Base-by-base conservation (phyloP, 2,797 vertebrate genomes). In the Taenioides sp. region DNA sequence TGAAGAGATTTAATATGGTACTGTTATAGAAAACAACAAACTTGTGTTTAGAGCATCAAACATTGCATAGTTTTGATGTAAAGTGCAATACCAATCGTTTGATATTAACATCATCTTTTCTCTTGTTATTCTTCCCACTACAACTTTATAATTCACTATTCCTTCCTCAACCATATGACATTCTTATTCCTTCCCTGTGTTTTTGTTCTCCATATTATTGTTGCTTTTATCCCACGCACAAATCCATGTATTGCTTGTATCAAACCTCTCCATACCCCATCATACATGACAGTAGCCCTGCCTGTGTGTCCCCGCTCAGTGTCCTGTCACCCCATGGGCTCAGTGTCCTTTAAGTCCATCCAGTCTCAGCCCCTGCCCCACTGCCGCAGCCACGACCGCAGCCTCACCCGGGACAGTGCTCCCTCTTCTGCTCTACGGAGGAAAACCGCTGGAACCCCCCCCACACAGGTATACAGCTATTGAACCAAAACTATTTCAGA, bases 261-360 rank as follows among this genome's bases (percentile, higher is more conserved):
- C 65, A 50, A 74, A 76, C 80, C 77, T 62, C 49, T 71, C 62
- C 60, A 20, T 73, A 63, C 65, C 60, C 74, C 75, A 50, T 79
- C 77, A 7, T 83, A 66, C 86, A 80, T 93, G 83, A 93, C 85
- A 5, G 65, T 95, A 98, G 97, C 96, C 93, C 95, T 96, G 93
- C 97, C 95, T 95, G 89, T 99, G 94, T 99, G 98, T 98, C 98
- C 97, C 93, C 97, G 97, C 96, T 99, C 97, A 98, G 97, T 96
- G 82, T 99, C 97, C 93, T 98, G 95, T 95, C 97, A 97, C 91
- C 96, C 96, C 86, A 93, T 95, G 95, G 95, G 94, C 70, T 90
- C 94, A 90, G 92, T 95, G 90, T 95, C 96, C 91, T 96, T 95
- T 94, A 99, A 95, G 95, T 84, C 94, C 80, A 81, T 94, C 90